phyloP scores from a whole-genome alignment of 2,888 invertebrate genomes.

The Ptychoptera albimana region DNA sequence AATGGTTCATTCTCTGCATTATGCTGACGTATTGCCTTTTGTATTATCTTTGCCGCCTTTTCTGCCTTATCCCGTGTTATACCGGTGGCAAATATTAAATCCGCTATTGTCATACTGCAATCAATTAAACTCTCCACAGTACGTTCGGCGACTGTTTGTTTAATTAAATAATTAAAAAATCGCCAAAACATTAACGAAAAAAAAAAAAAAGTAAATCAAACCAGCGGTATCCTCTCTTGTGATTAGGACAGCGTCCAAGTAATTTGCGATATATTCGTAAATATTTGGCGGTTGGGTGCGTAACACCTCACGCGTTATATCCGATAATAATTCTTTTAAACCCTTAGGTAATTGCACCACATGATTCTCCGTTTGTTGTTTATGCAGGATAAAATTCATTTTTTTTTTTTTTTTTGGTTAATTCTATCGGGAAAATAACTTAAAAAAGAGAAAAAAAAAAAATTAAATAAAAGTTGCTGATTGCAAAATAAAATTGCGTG shows the following conservation, averaged over 20 bases:
- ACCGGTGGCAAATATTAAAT: background rate
- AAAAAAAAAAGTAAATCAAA: background rate
- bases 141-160: background rate
- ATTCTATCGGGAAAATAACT: too few relatives aligned
- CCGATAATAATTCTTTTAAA: constrained; percentile 43
- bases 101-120: background rate
- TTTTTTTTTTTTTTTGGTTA: too few relatives aligned
- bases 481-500: too few relatives aligned
- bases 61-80: background rate
- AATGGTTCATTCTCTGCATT: background rate
- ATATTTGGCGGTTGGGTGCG: constrained; percentile 40
- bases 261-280: constrained; percentile 43
- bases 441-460: too few relatives aligned
- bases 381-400: constrained; percentile 4
- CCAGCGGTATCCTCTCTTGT: constrained; percentile 31
- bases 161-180: too few relatives aligned
- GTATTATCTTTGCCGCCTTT: background rate
- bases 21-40: background rate
- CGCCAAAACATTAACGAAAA: too few relatives aligned
- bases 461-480: too few relatives aligned
- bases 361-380: background rate
- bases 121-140: constrained; percentile 1
- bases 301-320: constrained; percentile 50
- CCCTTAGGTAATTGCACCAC: constrained; percentile 37
- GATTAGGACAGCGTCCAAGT: constrained; percentile 40